phyloP scores from a whole-genome alignment of 1,140 invertebrate species.

The Tribolium madens region DNA sequence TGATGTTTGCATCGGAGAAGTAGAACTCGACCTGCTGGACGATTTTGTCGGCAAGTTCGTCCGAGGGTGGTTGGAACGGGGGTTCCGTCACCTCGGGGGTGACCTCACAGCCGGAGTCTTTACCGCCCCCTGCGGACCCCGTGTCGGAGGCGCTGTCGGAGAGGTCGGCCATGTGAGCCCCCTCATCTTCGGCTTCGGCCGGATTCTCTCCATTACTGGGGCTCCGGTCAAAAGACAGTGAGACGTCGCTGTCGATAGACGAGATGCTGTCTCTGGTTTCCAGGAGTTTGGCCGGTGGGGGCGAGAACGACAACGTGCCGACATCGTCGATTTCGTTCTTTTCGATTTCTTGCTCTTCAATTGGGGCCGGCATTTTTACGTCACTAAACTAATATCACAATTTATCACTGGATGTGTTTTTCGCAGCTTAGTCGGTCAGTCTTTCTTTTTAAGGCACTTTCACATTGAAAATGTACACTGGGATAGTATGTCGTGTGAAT shows the following conservation, averaged over 20 bases:
- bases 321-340: slow-evolving; percentile 61
- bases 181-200: slow-evolving; percentile 67
- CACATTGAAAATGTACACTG: slow-evolving; percentile 39
- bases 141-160: slow-evolving; percentile 74
- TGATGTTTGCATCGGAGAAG: slow-evolving; percentile 94
- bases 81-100: slow-evolving; percentile 69
- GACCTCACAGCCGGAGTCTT: slow-evolving; percentile 77
- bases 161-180: slow-evolving; percentile 71
- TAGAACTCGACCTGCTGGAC: slow-evolving; percentile 92
- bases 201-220: slow-evolving; percentile 65
- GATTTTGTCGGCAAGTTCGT: slow-evolving; percentile 81
- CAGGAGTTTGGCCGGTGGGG: slow-evolving; percentile 69
- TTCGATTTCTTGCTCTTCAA: slow-evolving; percentile 49
- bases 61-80: slow-evolving; percentile 73
- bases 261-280: slow-evolving; percentile 74
- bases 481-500: slow-evolving; percentile 47
- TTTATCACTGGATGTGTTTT: slow-evolving; percentile 54
- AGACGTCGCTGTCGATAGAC: slow-evolving; percentile 74
- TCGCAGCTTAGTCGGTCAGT: slow-evolving; percentile 50
- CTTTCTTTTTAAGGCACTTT: slow-evolving; percentile 53
- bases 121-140: slow-evolving; percentile 71
- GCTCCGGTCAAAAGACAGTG: slow-evolving; percentile 70
- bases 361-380: slow-evolving; percentile 61
- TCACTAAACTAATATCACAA: slow-evolving; percentile 61
- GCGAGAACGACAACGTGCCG: slow-evolving; percentile 62